Base-by-base conservation (phyloP, 2,888 invertebrate genomes). In the Parascotia fuliginaria region DNA sequence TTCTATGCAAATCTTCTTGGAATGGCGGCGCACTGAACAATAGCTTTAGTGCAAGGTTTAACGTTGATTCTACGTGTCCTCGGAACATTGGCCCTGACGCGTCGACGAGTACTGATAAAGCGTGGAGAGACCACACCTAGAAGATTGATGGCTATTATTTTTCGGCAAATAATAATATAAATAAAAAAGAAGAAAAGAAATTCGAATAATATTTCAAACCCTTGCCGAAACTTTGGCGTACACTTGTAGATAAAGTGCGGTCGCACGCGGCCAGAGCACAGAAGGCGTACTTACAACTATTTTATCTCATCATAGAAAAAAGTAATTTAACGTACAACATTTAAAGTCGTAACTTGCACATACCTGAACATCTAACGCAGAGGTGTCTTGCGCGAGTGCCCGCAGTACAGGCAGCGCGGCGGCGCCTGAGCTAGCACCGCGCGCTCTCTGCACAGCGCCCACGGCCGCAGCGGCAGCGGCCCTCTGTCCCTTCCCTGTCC, bases 41-140 rank as follows among this genome's bases (percentile, higher is more conserved):
- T 43, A 99, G 93, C 77, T 98, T 98, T 51, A 99, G 89, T n/a
- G 97, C 96, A 41, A 98, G 93, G 7, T 97, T 96, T 44, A 99
- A 92, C 0, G 98, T 96, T 0, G 98, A 97, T 79, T 99, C 99
- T 12, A 99, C 98, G 86, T 98, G 99, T 16, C 97, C 95, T 14
- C 99, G 94, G 92, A 99, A 99, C 98, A 99, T 99, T 0, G 99
- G 99, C 0, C 99, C 99, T 0, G 99, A 98, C 0, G 99, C 98
- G 86, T 99, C 99, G 2, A 98, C 98, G 53, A 99, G 97, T 58
- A 99, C 93, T 0, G 98, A 97, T 15, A 99, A 89, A 0, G 99
- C 98, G 89, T 99, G 98, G 9, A 99, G 92, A 0, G 99, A 96
- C 99, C 99, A 99, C 24, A 98, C 97, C 96, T 96, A 72, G 6